Evolutionary conservation across 2,797 vertebrate genomes (phyloP), one percentile per base, ranked within the genome.

Genomic region (Acanthurus lineatus): DNA sequence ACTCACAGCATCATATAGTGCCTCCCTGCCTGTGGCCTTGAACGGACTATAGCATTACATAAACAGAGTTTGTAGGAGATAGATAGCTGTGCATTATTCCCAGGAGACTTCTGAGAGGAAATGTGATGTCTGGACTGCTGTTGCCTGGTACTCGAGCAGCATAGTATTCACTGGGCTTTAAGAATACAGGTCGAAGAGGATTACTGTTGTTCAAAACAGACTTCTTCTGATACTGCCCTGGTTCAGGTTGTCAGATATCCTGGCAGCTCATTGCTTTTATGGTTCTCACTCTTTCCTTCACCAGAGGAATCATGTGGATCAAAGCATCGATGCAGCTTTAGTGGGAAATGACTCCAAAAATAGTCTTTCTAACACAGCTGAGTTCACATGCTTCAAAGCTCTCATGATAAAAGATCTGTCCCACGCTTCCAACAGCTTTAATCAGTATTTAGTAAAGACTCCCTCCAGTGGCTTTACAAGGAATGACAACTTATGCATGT

Each of bases 11-110:
- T 56, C 49, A 54, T 52, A 56, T 49, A 17, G 44, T 44, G n/a
- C 40, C 52, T 74, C 47, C 58, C 57, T 68, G 61, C 79, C 62
- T 54, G 35, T 5, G n/a, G 78, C 78, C 76, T 80, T 84, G 60
- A 82, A 44, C 2, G 0, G 38, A 63, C 25, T 52, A 40, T 40
- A 54, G 35, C 0, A 2, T 49, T 76, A 19, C 40, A 74, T 65
- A 53, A 70, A 76, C 11, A n/a, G 51, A 54, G 69, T 22, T 38
- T 70, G 48, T 28, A 54, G 8, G 44, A 68, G 42, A 69, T 20
- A 51, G 51, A 71, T 7, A 52, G 44, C 48, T 53, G 48, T 69
- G 49, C 17, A 9, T 71, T 59, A 53, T 65, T 65, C 47, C 58
- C 32, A 38, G 17, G 45, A 51, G 48, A 59, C 32, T 32, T 78